phyloP scores from a whole-genome alignment of 2,797 vertebrate species.

The Meriones psammophilus region DNA sequence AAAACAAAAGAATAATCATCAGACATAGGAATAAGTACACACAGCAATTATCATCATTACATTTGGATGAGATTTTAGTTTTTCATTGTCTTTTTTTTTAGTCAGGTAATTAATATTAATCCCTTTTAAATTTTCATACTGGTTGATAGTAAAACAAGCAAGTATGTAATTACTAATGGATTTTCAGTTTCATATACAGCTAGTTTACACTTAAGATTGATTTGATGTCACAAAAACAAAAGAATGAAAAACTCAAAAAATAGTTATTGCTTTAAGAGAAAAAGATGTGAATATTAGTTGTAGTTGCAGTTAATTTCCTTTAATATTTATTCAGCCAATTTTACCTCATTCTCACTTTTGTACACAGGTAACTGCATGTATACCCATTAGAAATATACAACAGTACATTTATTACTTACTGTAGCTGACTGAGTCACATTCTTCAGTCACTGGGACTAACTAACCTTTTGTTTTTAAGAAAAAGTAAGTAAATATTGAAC shows the following conservation, averaged over 20 bases:
- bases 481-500: background rate
- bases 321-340: slow-evolving; percentile 23
- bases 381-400: slow-evolving; percentile 47
- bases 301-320: background rate
- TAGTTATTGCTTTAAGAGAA: background rate
- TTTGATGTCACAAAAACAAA: slow-evolving; percentile 46
- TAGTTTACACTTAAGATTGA: slow-evolving; percentile 27
- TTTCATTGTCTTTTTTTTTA: slow-evolving; percentile 41
- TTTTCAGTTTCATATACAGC: slow-evolving; percentile 33
- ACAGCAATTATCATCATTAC: slow-evolving; percentile 55
- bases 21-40: background rate
- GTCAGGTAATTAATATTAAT: slow-evolving; percentile 58
- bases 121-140: slow-evolving; percentile 55
- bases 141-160: slow-evolving; percentile 57
- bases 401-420: background rate
- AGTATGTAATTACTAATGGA: slow-evolving; percentile 29
- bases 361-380: slow-evolving; percentile 35
- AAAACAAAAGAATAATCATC: slow-evolving; percentile 59
- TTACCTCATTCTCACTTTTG: background rate
- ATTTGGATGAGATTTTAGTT: slow-evolving; percentile 62
- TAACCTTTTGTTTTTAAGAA: background rate
- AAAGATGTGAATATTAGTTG: slow-evolving; percentile 3
- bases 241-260: background rate
- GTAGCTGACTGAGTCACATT: background rate
- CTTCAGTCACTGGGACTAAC: background rate